A percentile compares a stretch with the other conserved stretches of the same genome.
phyloP scores from a whole-genome alignment of 2,888 invertebrate species.

The Caenorhabditis imperialis region DNA sequence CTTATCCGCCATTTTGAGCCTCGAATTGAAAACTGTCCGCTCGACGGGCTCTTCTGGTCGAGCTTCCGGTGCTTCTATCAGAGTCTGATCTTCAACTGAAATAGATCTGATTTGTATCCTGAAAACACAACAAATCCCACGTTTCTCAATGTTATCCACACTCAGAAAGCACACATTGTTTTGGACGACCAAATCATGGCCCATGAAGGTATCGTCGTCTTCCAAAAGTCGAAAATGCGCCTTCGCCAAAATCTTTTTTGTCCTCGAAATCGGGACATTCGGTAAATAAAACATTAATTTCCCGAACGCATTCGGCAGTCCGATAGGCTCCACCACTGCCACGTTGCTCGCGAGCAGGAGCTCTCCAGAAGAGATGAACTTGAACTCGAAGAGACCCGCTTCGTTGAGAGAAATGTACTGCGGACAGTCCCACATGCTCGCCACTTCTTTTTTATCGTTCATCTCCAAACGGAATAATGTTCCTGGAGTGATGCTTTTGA shows the following conservation, averaged over 20 bases:
- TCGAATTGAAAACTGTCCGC: too few species aligned
- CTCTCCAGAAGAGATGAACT: slow-evolving; percentile 2
- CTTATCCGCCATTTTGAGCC: too few species aligned
- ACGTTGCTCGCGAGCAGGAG: slow-evolving; percentile 12
- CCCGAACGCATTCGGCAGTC: slow-evolving; percentile 13
- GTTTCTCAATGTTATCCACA: not conserved
- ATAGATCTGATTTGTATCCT: too few species aligned
- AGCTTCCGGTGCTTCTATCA: not conserved
- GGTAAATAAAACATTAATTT: slow-evolving; percentile 24
- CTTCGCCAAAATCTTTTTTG: slow-evolving; percentile 1
- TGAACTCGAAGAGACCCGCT: slow-evolving; percentile 14
- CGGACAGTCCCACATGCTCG: slow-evolving; percentile 13
- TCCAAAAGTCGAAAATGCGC: slow-evolving; percentile 9
- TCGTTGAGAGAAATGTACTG: slow-evolving; percentile 8
- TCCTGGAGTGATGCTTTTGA: not conserved
- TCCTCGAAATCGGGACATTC: slow-evolving; percentile 3
- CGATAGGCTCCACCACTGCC: slow-evolving; percentile 6
- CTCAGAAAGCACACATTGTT: slow-evolving; percentile 11
- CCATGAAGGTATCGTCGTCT: slow-evolving; percentile 6
- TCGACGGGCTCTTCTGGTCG: too few species aligned
- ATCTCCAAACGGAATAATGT: not conserved
- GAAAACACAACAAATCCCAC: slow-evolving; percentile 1
- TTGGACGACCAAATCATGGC: not conserved
- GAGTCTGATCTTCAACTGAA: slow-evolving; percentile 3
- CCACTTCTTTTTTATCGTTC: not conserved